Evolutionary conservation across 2,888 invertebrate genomes (phyloP).

Genomic region (Protodeltote pygarga): DNA sequence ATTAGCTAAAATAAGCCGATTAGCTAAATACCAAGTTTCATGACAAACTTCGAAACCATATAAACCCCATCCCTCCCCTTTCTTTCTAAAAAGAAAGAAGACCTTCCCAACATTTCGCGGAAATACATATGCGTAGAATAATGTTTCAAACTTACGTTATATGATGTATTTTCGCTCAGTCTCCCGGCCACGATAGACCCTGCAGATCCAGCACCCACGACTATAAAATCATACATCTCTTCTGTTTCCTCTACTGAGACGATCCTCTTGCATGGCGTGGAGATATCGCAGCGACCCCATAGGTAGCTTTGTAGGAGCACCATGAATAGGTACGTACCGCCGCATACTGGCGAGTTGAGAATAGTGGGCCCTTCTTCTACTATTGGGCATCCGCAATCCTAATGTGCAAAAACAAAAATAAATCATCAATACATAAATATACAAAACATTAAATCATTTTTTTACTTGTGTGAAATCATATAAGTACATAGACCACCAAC

Average conservation of each 20-base stretch:
- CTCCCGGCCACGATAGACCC: conserved; percentile 88
- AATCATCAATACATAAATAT: not conserved
- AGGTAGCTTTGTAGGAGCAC: conserved; percentile 86
- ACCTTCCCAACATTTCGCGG: not conserved
- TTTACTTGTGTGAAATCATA: too few relatives aligned
- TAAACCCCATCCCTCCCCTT: too few relatives aligned
- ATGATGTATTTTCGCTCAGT: conserved; percentile 81
- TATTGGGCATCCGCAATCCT: conserved; percentile 81
- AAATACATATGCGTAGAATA: not conserved
- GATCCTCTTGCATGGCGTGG: conserved; percentile 86
- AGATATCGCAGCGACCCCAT: conserved; percentile 80
- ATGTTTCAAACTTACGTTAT: conserved; percentile 3
- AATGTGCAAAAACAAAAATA: conserved; percentile 4
- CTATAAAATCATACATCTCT: conserved; percentile 87
- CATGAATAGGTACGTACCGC: conserved; percentile 87
- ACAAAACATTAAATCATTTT: too few relatives aligned
- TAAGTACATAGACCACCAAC: too few relatives aligned
- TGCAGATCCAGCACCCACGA: conserved; percentile 88
- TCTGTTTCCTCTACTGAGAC: conserved; percentile 66
- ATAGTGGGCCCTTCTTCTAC: conserved; percentile 82
- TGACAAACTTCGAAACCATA: too few relatives aligned
- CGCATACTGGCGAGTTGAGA: conserved; percentile 83
- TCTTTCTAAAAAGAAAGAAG: too few relatives aligned
- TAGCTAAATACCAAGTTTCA: too few relatives aligned
- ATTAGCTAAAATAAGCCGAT: too few relatives aligned